A percentile compares a stretch with the other conserved stretches of the same genome.
phyloP scores from a whole-genome alignment of 2,888 invertebrate genomes.

The Drosophila mercatorum region DNA sequence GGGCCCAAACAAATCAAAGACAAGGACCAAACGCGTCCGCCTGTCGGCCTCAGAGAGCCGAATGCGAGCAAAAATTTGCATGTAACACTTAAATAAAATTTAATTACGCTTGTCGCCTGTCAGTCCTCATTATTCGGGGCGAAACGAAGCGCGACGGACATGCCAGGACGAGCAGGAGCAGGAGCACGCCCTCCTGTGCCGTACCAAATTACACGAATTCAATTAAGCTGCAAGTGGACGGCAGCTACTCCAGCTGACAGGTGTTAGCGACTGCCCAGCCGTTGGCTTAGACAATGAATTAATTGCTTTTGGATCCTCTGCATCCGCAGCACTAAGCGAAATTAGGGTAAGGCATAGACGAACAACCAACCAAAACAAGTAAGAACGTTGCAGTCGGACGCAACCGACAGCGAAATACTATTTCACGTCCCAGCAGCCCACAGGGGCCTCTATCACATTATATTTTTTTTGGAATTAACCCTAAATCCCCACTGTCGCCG shows the following conservation, averaged over 20 bases:
- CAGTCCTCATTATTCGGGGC: conserved; percentile 79
- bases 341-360: background rate
- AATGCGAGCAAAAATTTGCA: conserved; percentile 68
- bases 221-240: conserved; percentile 71
- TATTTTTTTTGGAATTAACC: too few species aligned
- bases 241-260: conserved; percentile 42
- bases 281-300: conserved; percentile 67
- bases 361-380: too few species aligned
- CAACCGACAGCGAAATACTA: too few species aligned
- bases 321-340: conserved; percentile 7
- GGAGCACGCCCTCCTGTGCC: conserved; percentile 20
- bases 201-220: conserved; percentile 77
- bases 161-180: background rate
- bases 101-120: conserved; percentile 83
- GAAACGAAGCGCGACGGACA: conserved; percentile 8
- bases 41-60: conserved; percentile 18
- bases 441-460: too few species aligned
- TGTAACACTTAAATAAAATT: conserved; percentile 82
- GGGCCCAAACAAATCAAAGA: conserved; percentile 55
- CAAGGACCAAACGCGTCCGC: conserved; percentile 33
- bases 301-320: conserved; percentile 51
- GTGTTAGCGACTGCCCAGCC: conserved; percentile 59
- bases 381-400: too few species aligned
- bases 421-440: too few species aligned
- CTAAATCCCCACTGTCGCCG: too few species aligned